Evolutionary conservation across 2,797 vertebrate genomes (phyloP).

Genomic region (Sternotherus odoratus): DNA sequence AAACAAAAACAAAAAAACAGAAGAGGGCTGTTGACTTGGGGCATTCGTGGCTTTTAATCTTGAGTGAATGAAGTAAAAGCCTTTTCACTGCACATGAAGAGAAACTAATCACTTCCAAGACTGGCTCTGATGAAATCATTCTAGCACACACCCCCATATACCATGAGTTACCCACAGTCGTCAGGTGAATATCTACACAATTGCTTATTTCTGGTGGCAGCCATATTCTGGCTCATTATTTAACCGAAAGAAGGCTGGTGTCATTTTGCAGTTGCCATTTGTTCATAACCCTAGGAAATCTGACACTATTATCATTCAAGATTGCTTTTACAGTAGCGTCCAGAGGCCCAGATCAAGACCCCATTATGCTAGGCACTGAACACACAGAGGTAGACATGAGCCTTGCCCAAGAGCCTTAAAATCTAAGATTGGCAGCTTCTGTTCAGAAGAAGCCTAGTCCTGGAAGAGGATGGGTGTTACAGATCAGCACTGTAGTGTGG

Average conservation of each 20-base stretch:
- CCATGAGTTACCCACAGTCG: not conserved
- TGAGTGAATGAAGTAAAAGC: not conserved
- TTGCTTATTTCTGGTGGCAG: constrained; percentile 25
- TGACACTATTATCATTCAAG: not conserved
- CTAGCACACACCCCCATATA: not conserved
- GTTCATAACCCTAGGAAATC: not conserved
- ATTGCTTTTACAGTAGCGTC: not conserved
- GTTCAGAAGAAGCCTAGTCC: not conserved
- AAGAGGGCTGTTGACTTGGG: not conserved
- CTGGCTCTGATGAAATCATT: not conserved
- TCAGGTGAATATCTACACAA: not conserved
- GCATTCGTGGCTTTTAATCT: not conserved
- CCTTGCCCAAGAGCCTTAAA: not conserved
- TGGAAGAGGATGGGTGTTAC: not conserved
- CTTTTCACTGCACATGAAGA: not conserved
- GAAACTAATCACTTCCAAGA: not conserved
- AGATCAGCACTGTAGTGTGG: not conserved
- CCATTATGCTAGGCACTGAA: not conserved
- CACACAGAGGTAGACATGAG: not conserved
- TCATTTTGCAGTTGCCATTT: not conserved
- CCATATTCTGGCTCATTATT: not conserved
- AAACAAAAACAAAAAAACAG: not conserved
- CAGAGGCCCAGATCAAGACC: not conserved
- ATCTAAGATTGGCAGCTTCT: not conserved
- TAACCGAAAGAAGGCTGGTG: not conserved